A percentile compares a stretch with the other conserved stretches of the same genome.
phyloP scores from a whole-genome alignment of 2,113 vertebrate genomes.

The Nannobrachium achirus region DNA sequence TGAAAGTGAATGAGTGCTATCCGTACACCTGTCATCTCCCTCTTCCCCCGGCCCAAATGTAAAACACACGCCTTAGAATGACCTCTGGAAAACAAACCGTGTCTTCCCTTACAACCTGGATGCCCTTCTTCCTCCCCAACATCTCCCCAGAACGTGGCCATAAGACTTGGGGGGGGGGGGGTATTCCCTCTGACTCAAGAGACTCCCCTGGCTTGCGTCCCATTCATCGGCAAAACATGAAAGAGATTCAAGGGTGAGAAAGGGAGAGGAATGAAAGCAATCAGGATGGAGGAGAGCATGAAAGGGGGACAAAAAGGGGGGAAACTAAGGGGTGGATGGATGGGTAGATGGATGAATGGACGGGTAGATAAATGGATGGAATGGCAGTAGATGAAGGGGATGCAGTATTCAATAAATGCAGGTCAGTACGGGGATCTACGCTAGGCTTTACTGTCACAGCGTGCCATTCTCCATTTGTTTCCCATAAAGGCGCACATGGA shows the following conservation, averaged over 20 bases:
- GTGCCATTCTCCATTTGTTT: slow-evolving; percentile 88
- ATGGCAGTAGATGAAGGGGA: slow-evolving; percentile 58
- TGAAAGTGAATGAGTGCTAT: slow-evolving; percentile 22
- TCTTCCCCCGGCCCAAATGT: slow-evolving; percentile 37
- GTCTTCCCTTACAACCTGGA: slow-evolving; percentile 36
- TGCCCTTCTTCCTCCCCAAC: background rate
- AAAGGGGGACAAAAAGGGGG: slow-evolving; percentile 6
- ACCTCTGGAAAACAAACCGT: slow-evolving; percentile 39
- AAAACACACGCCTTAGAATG: slow-evolving; percentile 40
- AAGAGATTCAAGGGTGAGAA: slow-evolving; percentile 59
- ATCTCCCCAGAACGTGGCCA: background rate
- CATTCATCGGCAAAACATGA: slow-evolving; percentile 75
- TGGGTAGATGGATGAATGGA: slow-evolving; percentile 17
- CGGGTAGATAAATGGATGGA: slow-evolving; percentile 35
- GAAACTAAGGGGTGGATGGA: slow-evolving; percentile 17
- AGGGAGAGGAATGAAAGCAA: background rate
- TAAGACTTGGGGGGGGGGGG: background rate
- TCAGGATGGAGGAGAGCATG: slow-evolving; percentile 9
- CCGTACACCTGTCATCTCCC: slow-evolving; percentile 37
- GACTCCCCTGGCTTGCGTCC: slow-evolving; percentile 3
- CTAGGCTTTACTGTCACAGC: slow-evolving; percentile 79
- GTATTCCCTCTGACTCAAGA: slow-evolving; percentile 35
- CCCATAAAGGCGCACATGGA: slow-evolving; percentile 91
- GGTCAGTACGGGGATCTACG: slow-evolving; percentile 75
- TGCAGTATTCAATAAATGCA: slow-evolving; percentile 76